A percentile compares a stretch with the other conserved stretches of the same genome.
Evolutionary conservation across 2,797 vertebrate genomes (phyloP).

Genomic region (Takifugu ocellatus): DNA sequence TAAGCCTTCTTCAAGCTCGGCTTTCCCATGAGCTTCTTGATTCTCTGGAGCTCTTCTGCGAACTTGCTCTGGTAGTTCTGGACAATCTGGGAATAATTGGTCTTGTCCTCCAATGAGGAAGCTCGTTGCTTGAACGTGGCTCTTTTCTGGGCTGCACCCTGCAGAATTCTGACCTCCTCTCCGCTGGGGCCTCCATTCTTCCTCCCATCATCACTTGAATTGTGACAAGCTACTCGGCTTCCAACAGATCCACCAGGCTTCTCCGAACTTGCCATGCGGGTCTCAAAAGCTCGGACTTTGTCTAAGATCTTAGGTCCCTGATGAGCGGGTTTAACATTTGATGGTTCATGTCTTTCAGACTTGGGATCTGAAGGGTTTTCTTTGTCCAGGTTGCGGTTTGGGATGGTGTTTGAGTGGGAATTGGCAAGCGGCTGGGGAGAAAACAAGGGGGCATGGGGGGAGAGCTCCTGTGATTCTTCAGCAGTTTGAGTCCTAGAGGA

Average conservation of each 20-base stretch:
- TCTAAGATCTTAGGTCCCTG: conserved; percentile 84
- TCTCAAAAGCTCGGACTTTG: conserved; percentile 86
- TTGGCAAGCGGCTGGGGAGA: conserved; percentile 51
- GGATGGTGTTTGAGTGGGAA: conserved; percentile 71
- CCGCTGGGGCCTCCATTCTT: conserved; percentile 39
- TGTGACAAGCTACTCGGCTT: conserved; percentile 72
- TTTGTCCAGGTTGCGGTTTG: conserved; percentile 72
- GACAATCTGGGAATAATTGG: conserved; percentile 77
- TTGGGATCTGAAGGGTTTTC: conserved; percentile 68
- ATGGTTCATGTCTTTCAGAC: conserved; percentile 70
- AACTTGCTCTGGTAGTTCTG: conserved; percentile 88
- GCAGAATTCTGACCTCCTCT: conserved; percentile 58
- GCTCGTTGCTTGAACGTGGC: conserved; percentile 85
- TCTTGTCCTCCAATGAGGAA: conserved; percentile 86
- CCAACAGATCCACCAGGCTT: conserved; percentile 54
- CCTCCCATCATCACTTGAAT: conserved; percentile 64
- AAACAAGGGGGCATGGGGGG: conserved; percentile 30
- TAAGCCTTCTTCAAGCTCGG: conserved; percentile 84
- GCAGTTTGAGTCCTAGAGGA: conserved; percentile 60
- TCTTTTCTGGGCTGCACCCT: conserved; percentile 68
- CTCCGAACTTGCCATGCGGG: conserved; percentile 67
- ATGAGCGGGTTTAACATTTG: conserved; percentile 74
- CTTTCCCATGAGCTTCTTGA: conserved; percentile 85
- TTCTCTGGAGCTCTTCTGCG: conserved; percentile 86
- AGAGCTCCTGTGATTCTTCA: conserved; percentile 24